A percentile compares a stretch with the other conserved stretches of the same genome.
Evolutionary conservation across 1,140 invertebrate species (phyloP).

Genomic region (Drosophila ananassae): DNA sequence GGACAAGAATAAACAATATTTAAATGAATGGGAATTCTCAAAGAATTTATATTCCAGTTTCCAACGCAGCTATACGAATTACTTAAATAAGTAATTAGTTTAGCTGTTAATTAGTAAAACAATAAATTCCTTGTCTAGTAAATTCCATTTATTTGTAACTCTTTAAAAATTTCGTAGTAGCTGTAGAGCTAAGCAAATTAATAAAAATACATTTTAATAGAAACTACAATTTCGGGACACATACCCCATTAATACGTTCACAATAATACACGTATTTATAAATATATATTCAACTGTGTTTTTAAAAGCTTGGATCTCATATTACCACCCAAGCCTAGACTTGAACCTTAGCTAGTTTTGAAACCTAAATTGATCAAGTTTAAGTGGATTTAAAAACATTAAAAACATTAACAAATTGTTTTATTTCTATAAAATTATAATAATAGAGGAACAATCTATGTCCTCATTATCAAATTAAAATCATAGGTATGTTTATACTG

Average conservation of each 20-base stretch:
- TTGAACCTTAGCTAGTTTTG: conserved; percentile 29
- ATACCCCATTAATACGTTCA: background rate
- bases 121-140: background rate
- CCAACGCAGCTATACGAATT: background rate
- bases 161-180: background rate
- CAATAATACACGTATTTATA: background rate
- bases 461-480: too few relatives aligned
- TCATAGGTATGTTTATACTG: too few relatives aligned
- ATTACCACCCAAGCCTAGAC: conserved; percentile 6
- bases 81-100: background rate
- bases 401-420: too few relatives aligned
- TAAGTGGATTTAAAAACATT: background rate
- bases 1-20: conserved; percentile 18
- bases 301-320: conserved; percentile 12
- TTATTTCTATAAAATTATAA: too few relatives aligned
- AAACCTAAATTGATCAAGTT: conserved; percentile 42
- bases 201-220: background rate
- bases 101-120: background rate
- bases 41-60: conserved; percentile 25
- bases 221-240: background rate
- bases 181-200: background rate
- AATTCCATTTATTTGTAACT: conserved; percentile 36
- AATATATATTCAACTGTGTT: background rate
- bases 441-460: too few relatives aligned
- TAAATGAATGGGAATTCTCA: conserved; percentile 27